phyloP scores from a whole-genome alignment of 2,888 invertebrate species.

The Cephus pulcher region DNA sequence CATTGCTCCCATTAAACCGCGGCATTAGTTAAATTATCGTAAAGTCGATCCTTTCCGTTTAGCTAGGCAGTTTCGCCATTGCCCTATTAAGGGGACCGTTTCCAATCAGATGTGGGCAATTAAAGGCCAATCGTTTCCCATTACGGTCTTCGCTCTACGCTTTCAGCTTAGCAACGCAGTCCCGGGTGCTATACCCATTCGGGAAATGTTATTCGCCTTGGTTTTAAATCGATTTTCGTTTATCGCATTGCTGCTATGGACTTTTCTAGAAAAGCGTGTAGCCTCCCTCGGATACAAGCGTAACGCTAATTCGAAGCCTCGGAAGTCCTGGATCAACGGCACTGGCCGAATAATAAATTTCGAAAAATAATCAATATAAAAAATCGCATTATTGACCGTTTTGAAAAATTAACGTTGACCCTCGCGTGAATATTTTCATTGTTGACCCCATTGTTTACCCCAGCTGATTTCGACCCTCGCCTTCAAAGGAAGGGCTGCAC shows the following conservation, averaged over 20 bases:
- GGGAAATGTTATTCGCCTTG: constrained; percentile 25
- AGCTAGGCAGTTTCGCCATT: constrained; percentile 8
- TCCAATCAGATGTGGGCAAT: constrained; percentile 44
- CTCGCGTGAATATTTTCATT: background rate
- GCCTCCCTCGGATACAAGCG: background rate
- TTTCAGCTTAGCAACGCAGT: constrained; percentile 28
- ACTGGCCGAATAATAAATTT: background rate
- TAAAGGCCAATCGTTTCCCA: constrained; percentile 44
- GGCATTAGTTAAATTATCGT: constrained; percentile 5
- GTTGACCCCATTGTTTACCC: background rate
- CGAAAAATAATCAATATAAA: background rate
- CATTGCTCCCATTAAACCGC: background rate
- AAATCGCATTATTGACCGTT: background rate
- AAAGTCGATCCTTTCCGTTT: constrained; percentile 6
- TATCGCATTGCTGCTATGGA: constrained; percentile 1
- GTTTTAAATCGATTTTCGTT: constrained; percentile 32
- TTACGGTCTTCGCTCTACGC: constrained; percentile 29
- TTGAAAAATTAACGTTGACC: background rate
- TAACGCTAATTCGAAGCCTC: background rate
- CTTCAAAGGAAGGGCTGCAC: background rate
- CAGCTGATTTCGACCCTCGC: background rate
- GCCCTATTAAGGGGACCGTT: constrained; percentile 25
- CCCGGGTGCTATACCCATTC: constrained; percentile 10
- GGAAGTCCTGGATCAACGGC: background rate
- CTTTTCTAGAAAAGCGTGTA: background rate